These are phyloP conservation scores for Cataglyphis altisquamis DNA, from an alignment of 2,888 invertebrate species.

Conservation along the genomic window DNA sequence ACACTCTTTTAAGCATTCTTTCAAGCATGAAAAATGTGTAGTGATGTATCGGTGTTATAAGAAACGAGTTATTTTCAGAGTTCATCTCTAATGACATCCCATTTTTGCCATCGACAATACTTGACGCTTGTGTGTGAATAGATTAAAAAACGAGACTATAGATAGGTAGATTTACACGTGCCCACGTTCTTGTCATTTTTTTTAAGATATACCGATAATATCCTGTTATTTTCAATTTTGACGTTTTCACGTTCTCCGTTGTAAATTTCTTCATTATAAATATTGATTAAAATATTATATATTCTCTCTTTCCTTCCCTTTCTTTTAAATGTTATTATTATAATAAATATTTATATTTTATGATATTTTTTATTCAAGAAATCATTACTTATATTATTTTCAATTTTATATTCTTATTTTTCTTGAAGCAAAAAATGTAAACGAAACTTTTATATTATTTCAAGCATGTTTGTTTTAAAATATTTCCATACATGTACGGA, in stretches of 20 bases:
- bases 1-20: not conserved
- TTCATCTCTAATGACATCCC: constrained; percentile 26
- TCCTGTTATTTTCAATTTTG: not conserved
- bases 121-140: not conserved
- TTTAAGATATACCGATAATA: constrained; percentile 12
- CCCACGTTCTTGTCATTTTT: constrained; percentile 34
- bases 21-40: constrained; percentile 4
- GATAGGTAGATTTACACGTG: not conserved
- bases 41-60: constrained; percentile 8
- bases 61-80: not conserved
- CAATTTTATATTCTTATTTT: not conserved
- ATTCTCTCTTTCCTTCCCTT: not conserved
- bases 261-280: not conserved
- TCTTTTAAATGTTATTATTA: not conserved
- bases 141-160: constrained; percentile 12
- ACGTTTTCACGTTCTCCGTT: not conserved
- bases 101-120: constrained; percentile 34
- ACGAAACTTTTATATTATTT: not conserved
- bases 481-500: not conserved
- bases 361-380: not conserved
- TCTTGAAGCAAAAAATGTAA: not conserved
- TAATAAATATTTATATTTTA: not conserved
- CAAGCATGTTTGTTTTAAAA: not conserved
- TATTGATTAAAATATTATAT: not conserved
- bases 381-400: not conserved